Base-by-base conservation (phyloP, 2,888 invertebrate genomes). In the Notodonta ziczac region DNA sequence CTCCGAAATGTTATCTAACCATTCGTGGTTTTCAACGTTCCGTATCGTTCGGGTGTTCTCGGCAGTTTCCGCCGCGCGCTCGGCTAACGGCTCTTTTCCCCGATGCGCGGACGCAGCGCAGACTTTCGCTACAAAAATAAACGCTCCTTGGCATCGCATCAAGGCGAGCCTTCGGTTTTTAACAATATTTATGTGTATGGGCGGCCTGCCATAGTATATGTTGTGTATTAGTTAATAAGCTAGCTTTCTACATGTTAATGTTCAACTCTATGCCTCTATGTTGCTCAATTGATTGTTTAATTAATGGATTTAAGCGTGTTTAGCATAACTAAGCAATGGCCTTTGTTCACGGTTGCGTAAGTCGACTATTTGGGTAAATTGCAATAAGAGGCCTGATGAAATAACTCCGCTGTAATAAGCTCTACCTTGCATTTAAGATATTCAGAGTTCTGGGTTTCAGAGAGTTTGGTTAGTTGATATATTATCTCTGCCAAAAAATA, bases 41-140 rank as follows among this genome's bases (percentile, higher is more conserved):
- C 64, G 65, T 64, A 62, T 65, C 76, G 80, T 56, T 90, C 91
- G 91, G 86, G 73, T 61, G 76, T 64, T 76, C 67, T 90, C 92
- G 92, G 84, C 62, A 58, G 82, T 86, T 83, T 89, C 85, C 91
- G 91, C 62, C 64, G 76, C 59, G 58, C 73, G 82, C 61, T 91
- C 91, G 91, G 87, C 77, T 91, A 91, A 91, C 91, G 91, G 91
- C 84, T 90, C 90, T 89, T 90, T 89, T 85, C 88, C 86, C 83
- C 78, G 77, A 67, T 69, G 79, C 76, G 80, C 78, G 80, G 80
- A 83, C 80, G 85, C 87, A 91, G 84, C 80, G 85, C 87, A 77
- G 82, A 91, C 90, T 91, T 91, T 91, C 90, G 90, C 89, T 91
- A 90, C 89, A 88, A 89, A 92, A 92, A 93, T 93, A 93, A 91